phyloP scores from a whole-genome alignment of 2,888 invertebrate species.

The Bellardia bayeri region DNA sequence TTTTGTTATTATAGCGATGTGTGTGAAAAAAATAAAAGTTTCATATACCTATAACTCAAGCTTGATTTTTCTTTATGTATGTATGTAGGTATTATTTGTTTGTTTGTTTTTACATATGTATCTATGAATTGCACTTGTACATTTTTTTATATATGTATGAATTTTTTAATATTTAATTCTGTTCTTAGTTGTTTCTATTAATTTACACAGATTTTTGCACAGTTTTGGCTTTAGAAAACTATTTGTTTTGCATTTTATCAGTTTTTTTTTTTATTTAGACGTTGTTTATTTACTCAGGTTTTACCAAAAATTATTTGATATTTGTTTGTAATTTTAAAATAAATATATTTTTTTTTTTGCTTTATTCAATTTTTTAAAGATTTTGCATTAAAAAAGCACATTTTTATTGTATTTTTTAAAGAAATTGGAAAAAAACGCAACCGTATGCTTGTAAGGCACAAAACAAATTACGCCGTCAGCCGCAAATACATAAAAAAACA shows the following conservation, averaged over 20 bases:
- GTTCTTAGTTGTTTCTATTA: background rate
- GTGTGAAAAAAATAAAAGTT: conserved; percentile 41
- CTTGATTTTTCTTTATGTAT: conserved; percentile 43
- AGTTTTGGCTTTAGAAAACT: background rate
- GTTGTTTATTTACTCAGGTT: background rate
- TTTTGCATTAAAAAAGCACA: conserved; percentile 10
- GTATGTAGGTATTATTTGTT: conserved; percentile 3
- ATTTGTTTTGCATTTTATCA: conserved; percentile 52
- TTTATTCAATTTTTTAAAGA: background rate
- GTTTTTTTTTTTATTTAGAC: background rate
- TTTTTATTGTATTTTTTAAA: conserved; percentile 13
- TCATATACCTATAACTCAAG: conserved; percentile 57
- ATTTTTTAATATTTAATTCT: conserved; percentile 22
- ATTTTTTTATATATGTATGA: conserved; percentile 32
- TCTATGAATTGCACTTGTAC: conserved; percentile 67
- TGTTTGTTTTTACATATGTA: conserved; percentile 28
- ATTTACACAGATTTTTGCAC: conserved; percentile 5
- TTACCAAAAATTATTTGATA: background rate
- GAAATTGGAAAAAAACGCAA: conserved; percentile 69
- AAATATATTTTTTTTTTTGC: conserved; percentile 15
- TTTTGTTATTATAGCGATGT: conserved; percentile 20
- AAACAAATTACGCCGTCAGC: conserved; percentile 74
- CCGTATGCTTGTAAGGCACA: conserved; percentile 76
- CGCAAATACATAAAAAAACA: conserved; percentile 64
- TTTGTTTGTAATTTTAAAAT: background rate